These are phyloP conservation scores for Heliornis fulica DNA, from an alignment of 2,113 vertebrate genomes.

Conservation along the genomic window DNA sequence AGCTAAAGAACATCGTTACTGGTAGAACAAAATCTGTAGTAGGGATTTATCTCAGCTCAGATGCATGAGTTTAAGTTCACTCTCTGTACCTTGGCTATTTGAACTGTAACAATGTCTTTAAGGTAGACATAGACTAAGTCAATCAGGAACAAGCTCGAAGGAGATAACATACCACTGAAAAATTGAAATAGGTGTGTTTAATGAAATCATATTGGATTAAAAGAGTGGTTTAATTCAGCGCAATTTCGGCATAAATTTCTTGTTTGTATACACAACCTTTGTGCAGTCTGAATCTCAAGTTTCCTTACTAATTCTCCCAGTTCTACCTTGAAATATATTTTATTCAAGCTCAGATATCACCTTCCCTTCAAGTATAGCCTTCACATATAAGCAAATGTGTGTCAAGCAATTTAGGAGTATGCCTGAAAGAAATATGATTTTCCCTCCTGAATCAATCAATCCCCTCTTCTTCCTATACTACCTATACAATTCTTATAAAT, in stretches of 20 bases:
- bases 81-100: background rate
- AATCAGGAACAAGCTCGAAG: background rate
- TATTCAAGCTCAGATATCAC: background rate
- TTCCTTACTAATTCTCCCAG: background rate
- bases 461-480: constrained; percentile 15
- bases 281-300: background rate
- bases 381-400: constrained; percentile 50
- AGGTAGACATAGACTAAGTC: background rate
- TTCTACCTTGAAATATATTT: background rate
- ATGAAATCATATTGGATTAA: background rate
- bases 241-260: background rate
- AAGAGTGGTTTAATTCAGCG: background rate
- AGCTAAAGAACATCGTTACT: background rate
- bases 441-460: constrained; percentile 51
- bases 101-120: background rate
- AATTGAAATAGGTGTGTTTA: background rate
- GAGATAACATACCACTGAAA: background rate
- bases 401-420: constrained; percentile 43
- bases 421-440: constrained; percentile 39
- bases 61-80: background rate
- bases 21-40: background rate
- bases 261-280: background rate
- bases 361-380: constrained; percentile 29
- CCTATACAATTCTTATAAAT: constrained; percentile 21
- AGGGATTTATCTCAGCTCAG: background rate